Conservation (phyloP, 2,113 vertebrate species). For the Sceloporus tristichus region DNA sequence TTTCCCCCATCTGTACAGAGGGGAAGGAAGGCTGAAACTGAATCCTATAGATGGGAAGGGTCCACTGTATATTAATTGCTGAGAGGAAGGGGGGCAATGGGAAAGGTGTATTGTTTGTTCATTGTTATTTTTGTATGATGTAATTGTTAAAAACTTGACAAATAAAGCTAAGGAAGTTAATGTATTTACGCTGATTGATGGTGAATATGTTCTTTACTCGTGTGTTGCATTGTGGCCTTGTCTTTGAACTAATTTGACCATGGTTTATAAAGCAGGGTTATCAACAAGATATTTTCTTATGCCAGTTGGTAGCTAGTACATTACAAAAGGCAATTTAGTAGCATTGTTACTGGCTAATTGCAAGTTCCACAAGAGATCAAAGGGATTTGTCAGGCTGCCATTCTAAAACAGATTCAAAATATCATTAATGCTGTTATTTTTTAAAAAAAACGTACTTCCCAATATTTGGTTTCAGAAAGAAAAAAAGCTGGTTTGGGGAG, state of each 20-base stretch:
- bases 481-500: background rate
- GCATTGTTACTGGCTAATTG: background rate
- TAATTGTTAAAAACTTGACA: no score
- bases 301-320: background rate
- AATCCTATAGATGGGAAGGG: no score
- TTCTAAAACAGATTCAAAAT: conserved; percentile 7
- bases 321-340: background rate
- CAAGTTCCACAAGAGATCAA: conserved; percentile 1
- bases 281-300: conserved; percentile 7
- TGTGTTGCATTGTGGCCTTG: background rate
- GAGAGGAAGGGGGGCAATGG: no score
- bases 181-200: background rate
- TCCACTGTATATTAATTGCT: no score
- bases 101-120: no score
- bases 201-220: background rate
- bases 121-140: no score
- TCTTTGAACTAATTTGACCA: background rate
- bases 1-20: background rate
- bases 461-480: conserved; percentile 47
- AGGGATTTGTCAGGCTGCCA: background rate
- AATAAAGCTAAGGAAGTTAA: no score
- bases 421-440: conserved; percentile 31
- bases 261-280: conserved; percentile 9
- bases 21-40: background rate
- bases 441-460: conserved; percentile 28